Base-by-base conservation (phyloP, 2,888 invertebrate species). In the Stenoptilia bipunctidactyla region DNA sequence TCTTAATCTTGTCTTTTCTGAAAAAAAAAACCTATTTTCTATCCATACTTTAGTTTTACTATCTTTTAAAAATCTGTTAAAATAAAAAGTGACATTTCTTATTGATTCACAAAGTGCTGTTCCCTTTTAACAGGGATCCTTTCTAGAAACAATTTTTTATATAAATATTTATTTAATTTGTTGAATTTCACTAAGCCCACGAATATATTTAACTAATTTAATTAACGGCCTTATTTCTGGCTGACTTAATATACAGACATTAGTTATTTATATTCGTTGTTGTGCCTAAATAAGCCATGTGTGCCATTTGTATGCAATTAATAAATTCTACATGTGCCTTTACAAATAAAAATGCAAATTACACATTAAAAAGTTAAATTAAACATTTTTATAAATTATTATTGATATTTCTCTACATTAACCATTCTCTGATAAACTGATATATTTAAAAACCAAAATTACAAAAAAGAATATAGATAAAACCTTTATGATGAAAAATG, bases 31-130 rank as follows among this genome's bases (percentile, higher is more conserved):
- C 9, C 5, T 25, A 5, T 25, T 9, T 25, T 25, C 5, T 6
- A 25, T 25, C 9, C 25, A 6, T 9, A 25, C 25, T n/a, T 35
- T 35, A 34, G 36, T 42, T 34, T 39, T 42, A 39, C 30, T 34
- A 15, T 12, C 13, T 35, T 27, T 40, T 40, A 20, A 41, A 12
- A 35, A 38, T 10, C 13, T 15, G 2, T 34, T 14, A 14, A 36
- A 20, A 37, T 41, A 6, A 25, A 25, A 39, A 36, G 37, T 42
- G 8, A 36, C 20, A 15, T 15, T 12, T 13, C 14, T 45, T 46
- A 47, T 42, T 47, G 41, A 47, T 49, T 64, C 70, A 73, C 73
- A 53, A 72, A 71, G 73, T 74, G 73, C 69, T 65, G 58, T 39
- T 58, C 66, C 65, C 37, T 0, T 8, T 30, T 30, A 30, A 20